Base-by-base conservation (phyloP, 2,113 vertebrate genomes). In the Varanus komodoensis region DNA sequence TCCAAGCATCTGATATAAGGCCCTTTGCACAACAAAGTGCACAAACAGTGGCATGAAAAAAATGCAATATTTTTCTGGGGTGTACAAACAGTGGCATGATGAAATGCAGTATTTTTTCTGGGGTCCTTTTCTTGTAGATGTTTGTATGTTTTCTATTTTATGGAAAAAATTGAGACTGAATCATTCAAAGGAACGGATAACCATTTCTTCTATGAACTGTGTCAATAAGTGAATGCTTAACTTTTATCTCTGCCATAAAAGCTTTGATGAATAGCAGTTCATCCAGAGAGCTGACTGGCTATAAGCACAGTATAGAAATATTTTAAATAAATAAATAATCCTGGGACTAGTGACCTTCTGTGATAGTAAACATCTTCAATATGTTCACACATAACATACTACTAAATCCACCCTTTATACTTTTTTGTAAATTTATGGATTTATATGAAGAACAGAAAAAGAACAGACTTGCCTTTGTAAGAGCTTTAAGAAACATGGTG, bases 1-100 rank as follows among this genome's bases (percentile, higher is more conserved):
- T 92, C 91, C 82, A 82, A 96, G 83, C 89, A 95, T 94, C 94
- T 95, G 87, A 80, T 92, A 93, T 85, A 67, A 77, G 74, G 82
- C 90, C 90, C 93, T 89, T 94, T 95, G 96, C 89, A 93, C 96
- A 54, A 73, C 12, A 23, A 90, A 91, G 73, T 0, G 23, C 92
- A 87, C 61, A 71, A 67, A 90, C 71, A 85, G 78, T 74, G 86
- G 54, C 82, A 94, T 86, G 71, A 44, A 44, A 71, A 11, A 77
- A 92, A 87, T 0, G 2, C 89, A 89, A 19, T 54, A 79, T 32
- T 85, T 44, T 87, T 12, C 29, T 21, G 15, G 69, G n/a, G 29
- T 61, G 23, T 91, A 87, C 61, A 71, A 67, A 90, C 71, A 85
- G 78, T 74, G 86, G 54, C 82, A 94, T 86, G 71, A 44, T 74